These are phyloP conservation scores for Cyphomyrmex costatus DNA, from an alignment of 1,140 invertebrate species.

Conservation along the genomic window DNA sequence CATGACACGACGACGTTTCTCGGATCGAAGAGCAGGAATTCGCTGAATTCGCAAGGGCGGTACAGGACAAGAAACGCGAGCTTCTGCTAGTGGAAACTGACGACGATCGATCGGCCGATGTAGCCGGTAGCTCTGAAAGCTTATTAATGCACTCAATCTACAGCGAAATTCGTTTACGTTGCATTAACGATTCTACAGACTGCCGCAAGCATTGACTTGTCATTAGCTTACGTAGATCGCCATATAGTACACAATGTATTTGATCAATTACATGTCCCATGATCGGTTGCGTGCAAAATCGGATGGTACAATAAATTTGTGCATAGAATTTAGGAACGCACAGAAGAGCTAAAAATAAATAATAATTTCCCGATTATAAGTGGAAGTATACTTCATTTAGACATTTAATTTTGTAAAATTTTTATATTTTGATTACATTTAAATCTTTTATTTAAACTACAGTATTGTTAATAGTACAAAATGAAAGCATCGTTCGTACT, in stretches of 20 bases:
- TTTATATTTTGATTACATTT: not conserved
- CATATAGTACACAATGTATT: slow-evolving; percentile 10
- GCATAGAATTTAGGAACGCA: not conserved
- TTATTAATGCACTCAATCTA: slow-evolving; percentile 55
- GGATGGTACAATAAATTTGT: not conserved
- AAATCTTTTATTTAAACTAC: not conserved
- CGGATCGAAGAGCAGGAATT: slow-evolving; percentile 20
- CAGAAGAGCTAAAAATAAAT: not conserved
- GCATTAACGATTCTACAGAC: slow-evolving; percentile 36
- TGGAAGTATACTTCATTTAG: not conserved
- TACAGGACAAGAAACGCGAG: slow-evolving; percentile 18
- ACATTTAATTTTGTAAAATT: slow-evolving; percentile 1
- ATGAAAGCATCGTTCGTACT: not conserved
- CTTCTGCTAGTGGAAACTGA: slow-evolving; percentile 11
- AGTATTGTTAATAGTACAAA: not conserved
- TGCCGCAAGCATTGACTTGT: slow-evolving; percentile 33
- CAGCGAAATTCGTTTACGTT: slow-evolving; percentile 50
- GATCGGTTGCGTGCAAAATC: not conserved
- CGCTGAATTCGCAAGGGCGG: not conserved
- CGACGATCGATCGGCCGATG: slow-evolving; percentile 30
- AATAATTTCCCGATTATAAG: not conserved
- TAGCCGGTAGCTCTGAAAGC: slow-evolving; percentile 13
- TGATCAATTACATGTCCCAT: not conserved
- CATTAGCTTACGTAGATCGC: slow-evolving; percentile 25
- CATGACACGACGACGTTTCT: slow-evolving; percentile 13